Evolutionary conservation across 2,797 vertebrate species (phyloP), one percentile per base, ranked within the genome.

Genomic region (Todus mexicanus): DNA sequence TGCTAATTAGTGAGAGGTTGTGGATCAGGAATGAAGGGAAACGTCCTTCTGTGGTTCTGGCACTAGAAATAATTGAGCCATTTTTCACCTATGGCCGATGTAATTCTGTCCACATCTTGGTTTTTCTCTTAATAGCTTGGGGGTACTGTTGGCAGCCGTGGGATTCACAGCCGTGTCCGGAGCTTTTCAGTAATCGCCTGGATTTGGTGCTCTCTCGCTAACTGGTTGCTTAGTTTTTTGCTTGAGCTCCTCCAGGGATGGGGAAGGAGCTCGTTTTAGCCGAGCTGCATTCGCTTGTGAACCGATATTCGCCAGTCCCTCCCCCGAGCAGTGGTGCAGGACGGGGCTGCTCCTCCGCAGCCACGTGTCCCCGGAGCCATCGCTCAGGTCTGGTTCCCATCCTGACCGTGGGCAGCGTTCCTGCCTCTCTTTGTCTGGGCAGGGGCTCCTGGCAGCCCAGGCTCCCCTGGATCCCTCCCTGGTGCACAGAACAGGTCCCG

Each of bases 11-110:
- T 37, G 77, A 26, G 87, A 93, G 90, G 80, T 59, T 86, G 89
- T 91, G 95, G 85, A 94, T 82, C 83, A 61, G 87, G 92, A 77
- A 33, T 63, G 63, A 84, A 65, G 90, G 86, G 84, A 96, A 94
- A 72, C 56, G 92, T 87, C 95, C 92, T 93, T 89, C 84, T 79
- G 57, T 79, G 92, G 71, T 81, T 94, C 92, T 94, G 93, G 94
- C 93, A 48, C 74, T 38, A 50, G 86, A 71, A 93, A 92, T 96
- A 96, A 94, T 94, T 94, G 93, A 95, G 86, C 88, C 86, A 69
- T 92, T 94, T 95, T 96, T 94, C 93, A 95, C 95, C 93, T 94
- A 59, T 77, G 90, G 90, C 92, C 54, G 80, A 56, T 92, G 86
- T 77, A 80, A 83, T 66, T 86, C 91, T 66, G 68, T 66, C 85